phyloP scores from a whole-genome alignment of 1,140 invertebrate species.

The Drosophila nigromelanica region DNA sequence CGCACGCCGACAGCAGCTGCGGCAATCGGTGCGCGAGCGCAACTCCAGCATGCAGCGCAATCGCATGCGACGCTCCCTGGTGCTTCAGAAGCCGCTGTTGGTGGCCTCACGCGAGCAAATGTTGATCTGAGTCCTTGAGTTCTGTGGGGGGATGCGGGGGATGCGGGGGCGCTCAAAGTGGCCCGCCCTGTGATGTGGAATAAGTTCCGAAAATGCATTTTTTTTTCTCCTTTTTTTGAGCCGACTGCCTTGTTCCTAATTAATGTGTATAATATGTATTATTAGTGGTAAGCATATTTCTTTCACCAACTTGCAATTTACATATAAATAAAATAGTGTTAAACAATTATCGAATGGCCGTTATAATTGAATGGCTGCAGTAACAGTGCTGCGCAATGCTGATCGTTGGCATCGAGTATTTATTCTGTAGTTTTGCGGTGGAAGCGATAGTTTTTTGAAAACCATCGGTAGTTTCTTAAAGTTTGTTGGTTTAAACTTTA shows the following conservation, averaged over 20 bases:
- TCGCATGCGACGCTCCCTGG: slow-evolving; percentile 69
- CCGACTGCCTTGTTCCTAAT: slow-evolving; percentile 29
- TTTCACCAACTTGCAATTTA: slow-evolving; percentile 24
- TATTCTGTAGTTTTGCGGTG: no score
- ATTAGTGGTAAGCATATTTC: slow-evolving; percentile 20
- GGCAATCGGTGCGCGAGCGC: slow-evolving; percentile 70
- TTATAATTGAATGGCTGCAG: slow-evolving; percentile 22
- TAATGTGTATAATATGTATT: slow-evolving; percentile 15
- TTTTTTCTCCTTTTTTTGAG: slow-evolving; percentile 32
- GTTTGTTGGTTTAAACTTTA: no score
- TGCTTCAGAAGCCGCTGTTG: slow-evolving; percentile 44
- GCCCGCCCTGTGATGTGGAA: slow-evolving; percentile 70
- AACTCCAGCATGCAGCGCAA: slow-evolving; percentile 67
- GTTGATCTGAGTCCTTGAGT: slow-evolving; percentile 48
- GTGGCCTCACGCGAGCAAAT: slow-evolving; percentile 61
- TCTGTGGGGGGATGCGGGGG: no score
- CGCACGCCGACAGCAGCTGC: slow-evolving; percentile 55
- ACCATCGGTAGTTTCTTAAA: no score
- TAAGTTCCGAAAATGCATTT: slow-evolving; percentile 61
- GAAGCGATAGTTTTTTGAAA: no score
- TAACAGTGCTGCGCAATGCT: slow-evolving; percentile 1
- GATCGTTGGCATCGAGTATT: background rate
- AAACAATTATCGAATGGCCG: background rate
- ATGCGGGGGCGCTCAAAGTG: slow-evolving; percentile 47
- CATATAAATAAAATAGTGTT: slow-evolving; percentile 20